These are phyloP conservation scores for Piprites chloris DNA, from an alignment of 2,113 vertebrate genomes.

Conservation along the genomic window DNA sequence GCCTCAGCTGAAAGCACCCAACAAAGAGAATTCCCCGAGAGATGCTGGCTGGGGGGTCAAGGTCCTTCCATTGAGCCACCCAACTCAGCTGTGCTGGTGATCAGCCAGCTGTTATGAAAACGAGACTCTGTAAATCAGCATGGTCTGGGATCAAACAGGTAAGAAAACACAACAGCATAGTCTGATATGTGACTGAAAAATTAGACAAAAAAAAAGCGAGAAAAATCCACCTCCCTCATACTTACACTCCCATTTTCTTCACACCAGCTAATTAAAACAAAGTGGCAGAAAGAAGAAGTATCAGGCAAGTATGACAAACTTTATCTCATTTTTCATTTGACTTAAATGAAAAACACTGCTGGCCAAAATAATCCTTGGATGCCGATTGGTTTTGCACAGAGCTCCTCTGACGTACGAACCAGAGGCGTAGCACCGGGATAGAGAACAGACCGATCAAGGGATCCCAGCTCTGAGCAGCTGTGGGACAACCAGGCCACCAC, in stretches of 20 bases:
- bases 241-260: background rate
- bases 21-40: conserved; percentile 8
- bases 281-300: background rate
- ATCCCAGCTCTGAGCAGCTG: background rate
- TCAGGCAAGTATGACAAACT: background rate
- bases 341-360: background rate
- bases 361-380: background rate
- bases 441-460: fast-evolving
- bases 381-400: background rate
- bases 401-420: background rate
- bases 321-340: background rate
- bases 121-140: background rate
- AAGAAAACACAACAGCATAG: background rate
- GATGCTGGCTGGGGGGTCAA: background rate
- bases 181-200: background rate
- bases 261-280: background rate
- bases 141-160: background rate
- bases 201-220: background rate
- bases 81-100: background rate
- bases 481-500: fast-evolving
- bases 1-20: background rate
- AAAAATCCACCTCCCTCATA: background rate
- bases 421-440: background rate
- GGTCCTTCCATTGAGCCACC: background rate
- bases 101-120: background rate